phyloP scores from a whole-genome alignment of 2,797 vertebrate genomes.

The Caiman crocodilus region DNA sequence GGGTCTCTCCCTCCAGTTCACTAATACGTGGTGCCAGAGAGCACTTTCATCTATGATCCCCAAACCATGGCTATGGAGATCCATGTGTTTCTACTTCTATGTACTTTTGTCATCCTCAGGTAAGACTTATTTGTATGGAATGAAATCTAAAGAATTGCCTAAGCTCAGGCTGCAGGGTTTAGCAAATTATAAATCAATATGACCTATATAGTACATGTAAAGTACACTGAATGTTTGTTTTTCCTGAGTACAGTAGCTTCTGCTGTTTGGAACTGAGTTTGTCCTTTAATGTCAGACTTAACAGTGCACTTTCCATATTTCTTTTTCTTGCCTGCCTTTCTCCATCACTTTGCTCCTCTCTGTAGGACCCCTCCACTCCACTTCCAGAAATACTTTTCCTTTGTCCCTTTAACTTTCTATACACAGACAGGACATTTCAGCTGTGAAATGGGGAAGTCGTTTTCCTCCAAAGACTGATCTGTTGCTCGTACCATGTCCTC shows the following conservation, averaged over 20 bases:
- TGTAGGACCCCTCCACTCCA: not conserved
- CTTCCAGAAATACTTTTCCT: not conserved
- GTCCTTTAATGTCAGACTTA: slow-evolving; percentile 5
- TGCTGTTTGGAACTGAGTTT: slow-evolving; percentile 19
- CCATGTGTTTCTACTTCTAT: not conserved
- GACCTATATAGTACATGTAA: not conserved
- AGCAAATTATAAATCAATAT: slow-evolving; percentile 32
- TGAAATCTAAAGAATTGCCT: slow-evolving; percentile 5
- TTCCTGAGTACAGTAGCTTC: not conserved
- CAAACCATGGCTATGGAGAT: not conserved
- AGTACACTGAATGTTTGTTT: slow-evolving; percentile 6
- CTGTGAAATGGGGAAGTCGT: not conserved
- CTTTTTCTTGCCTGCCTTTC: not conserved
- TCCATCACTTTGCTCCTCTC: not conserved
- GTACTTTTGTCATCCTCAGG: slow-evolving; percentile 9
- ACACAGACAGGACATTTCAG: not conserved
- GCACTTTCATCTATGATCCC: not conserved
- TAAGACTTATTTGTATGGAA: not conserved
- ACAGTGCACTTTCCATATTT: not conserved
- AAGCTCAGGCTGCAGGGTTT: slow-evolving; percentile 21
- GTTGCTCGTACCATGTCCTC: not conserved
- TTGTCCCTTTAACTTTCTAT: not conserved
- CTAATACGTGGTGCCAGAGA: not conserved
- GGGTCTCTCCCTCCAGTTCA: not conserved
- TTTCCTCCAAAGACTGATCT: rapidly evolving